Conservation (phyloP, 2,888 invertebrate genomes). For the Chalcis sispes region DNA sequence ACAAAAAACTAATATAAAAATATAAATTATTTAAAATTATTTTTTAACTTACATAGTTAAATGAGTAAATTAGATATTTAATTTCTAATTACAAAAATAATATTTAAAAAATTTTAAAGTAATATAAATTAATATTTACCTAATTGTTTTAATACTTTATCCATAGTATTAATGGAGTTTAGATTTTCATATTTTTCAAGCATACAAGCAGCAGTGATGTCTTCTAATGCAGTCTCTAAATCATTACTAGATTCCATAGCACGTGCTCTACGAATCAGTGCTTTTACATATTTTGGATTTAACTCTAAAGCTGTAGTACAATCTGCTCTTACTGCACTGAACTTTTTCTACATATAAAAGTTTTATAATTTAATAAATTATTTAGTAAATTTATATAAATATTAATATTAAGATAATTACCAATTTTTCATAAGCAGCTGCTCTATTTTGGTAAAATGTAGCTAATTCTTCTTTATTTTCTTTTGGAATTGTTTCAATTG, state of each 20-base stretch:
- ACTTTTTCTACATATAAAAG: conserved; percentile 80
- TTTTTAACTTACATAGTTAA: not conserved
- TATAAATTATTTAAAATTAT: not conserved
- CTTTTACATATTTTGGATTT: conserved; percentile 92
- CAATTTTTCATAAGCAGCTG: conserved; percentile 95
- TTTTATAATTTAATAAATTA: conserved; percentile 10
- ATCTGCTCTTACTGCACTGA: conserved; percentile 89
- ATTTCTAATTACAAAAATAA: conserved; percentile 1
- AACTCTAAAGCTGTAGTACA: conserved; percentile 90
- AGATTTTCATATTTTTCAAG: conserved; percentile 92
- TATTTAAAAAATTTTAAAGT: conserved; percentile 15
- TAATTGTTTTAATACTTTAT: conserved; percentile 90
- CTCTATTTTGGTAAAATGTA: conserved; percentile 96
- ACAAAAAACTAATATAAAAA: conserved; percentile 16
- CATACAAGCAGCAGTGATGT: conserved; percentile 94
- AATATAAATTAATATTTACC: conserved; percentile 75
- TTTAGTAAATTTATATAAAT: not conserved
- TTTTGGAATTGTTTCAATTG: conserved; percentile 91
- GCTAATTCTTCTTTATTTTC: conserved; percentile 86
- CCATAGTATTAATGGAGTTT: conserved; percentile 88
- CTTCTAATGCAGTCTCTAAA: conserved; percentile 89
- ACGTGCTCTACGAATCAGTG: conserved; percentile 88
- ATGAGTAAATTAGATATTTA: not conserved
- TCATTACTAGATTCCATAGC: conserved; percentile 89
- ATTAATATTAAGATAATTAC: conserved; percentile 70